phyloP scores from a whole-genome alignment of 2,888 invertebrate species.

The Hirtodrosophila duncani region DNA sequence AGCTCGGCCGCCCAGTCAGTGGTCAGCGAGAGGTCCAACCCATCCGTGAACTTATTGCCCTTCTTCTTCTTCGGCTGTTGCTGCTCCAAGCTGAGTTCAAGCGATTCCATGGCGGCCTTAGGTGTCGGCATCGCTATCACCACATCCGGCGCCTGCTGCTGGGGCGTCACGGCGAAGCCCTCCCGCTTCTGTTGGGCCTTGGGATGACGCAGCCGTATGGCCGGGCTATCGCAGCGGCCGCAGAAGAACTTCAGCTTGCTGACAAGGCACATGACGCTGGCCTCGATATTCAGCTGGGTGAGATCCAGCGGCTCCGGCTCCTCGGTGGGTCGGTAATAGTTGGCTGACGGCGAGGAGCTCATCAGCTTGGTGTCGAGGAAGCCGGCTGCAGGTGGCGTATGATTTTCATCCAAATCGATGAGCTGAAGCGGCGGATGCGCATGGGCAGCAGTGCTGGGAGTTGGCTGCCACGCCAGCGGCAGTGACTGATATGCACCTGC shows the following conservation, averaged over 20 bases:
- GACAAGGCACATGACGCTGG: slow-evolving; percentile 90
- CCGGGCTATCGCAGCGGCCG: slow-evolving; percentile 86
- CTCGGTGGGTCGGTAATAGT: slow-evolving; percentile 88
- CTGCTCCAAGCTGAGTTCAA: slow-evolving; percentile 15
- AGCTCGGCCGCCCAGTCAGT: slow-evolving; percentile 87
- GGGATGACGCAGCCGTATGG: slow-evolving; percentile 82
- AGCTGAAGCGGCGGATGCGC: slow-evolving; percentile 29
- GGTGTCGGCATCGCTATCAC: slow-evolving; percentile 35
- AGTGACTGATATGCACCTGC: slow-evolving; percentile 71
- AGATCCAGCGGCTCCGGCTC: slow-evolving; percentile 92
- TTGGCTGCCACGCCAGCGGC: slow-evolving; percentile 48
- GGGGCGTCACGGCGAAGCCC: slow-evolving; percentile 67
- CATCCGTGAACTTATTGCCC: slow-evolving; percentile 86
- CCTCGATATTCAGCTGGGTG: slow-evolving; percentile 91
- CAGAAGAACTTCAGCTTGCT: slow-evolving; percentile 89
- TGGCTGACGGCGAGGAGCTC: slow-evolving; percentile 81
- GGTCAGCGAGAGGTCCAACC: slow-evolving; percentile 83
- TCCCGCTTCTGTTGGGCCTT: slow-evolving; percentile 71
- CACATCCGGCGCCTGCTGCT: slow-evolving; percentile 70
- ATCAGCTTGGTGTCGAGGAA: slow-evolving; percentile 80
- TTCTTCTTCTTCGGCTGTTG: slow-evolving; percentile 77
- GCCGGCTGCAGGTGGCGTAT: slow-evolving; percentile 52
- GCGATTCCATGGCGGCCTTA: slow-evolving; percentile 7
- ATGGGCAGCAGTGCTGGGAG: not conserved
- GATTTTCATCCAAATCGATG: slow-evolving; percentile 51